Evolutionary conservation across 2,888 invertebrate genomes (phyloP), one percentile per base, ranked within the genome.

Genomic region (Cremastinae sp.): DNA sequence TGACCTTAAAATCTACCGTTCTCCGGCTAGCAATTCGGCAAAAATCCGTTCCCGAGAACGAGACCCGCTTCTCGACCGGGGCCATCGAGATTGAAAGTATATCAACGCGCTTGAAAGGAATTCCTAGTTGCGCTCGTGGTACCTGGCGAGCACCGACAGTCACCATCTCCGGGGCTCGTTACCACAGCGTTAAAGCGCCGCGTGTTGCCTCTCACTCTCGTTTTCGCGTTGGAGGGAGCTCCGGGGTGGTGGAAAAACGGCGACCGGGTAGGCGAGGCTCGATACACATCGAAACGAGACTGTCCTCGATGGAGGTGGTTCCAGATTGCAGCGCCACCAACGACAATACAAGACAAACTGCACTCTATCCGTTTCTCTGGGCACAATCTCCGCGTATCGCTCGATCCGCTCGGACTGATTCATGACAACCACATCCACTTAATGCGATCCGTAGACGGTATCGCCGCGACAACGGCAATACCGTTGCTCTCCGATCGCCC

Each of bases 1-100:
- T 41, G 62, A 49, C 56, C 64, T 64, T 53, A 53, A 41, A 65
- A 10, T 9, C 12, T 14, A 7, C 2, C 9, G 5, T 20, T 18
- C 14, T 37, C 53, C 45, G 12, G 28, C 22, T 35, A 0, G 9
- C 7, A 28, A 12, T n/a, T 14, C 43, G 9, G 9, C 9, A n/a
- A 39, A 41, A 45, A 39, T 9, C 35, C 10, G 7, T 18, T 14
- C 70, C 9, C 35, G 58, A 47, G 43, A 35, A 76, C 39, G 72
- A 65, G 43, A 76, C 76, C 37, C 59, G 76, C 76, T 76, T 69
- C 76, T 39, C 76, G 64, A 41, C 53, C 7, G 3, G 22, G 55
- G 47, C 41, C 12, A 76, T 64, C 64, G 76, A 73, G 73, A 76
- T 73, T 53, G 73, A 76, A 76, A 76, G 76, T 76, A 56, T 10